Evolutionary conservation across 2,797 vertebrate genomes (phyloP), one percentile per base, ranked within the genome.

Genomic region (Pelobates cultripes): DNA sequence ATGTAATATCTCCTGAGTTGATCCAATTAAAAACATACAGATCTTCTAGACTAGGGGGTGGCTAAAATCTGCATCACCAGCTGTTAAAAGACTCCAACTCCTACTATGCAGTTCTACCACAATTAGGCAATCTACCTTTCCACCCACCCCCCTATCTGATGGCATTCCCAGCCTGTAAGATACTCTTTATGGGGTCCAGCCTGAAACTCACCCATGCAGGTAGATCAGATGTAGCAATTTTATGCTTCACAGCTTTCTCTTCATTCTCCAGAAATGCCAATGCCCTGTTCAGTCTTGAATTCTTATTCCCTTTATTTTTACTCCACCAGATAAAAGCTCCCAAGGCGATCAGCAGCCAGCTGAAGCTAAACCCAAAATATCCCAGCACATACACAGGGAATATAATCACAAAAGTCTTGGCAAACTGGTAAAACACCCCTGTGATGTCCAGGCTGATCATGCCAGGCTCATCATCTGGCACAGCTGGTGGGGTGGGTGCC

Each of bases 281-380:
- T 1, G 95, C 96, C 41, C 93, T 92, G 86, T 93, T 94, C 55
- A 96, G 89, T 85, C 92, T 89, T 83, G 93, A 92, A 86, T 91
- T 91, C 81, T 94, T 92, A 0, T 43, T 77, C 70, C 94, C 91
- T 2, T 94, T 89, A 88, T 94, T 94, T 81, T 87, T 92, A 85
- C 85, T 93, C 92, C 95, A 95, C 90, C 96, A 96, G 89, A 96
- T 95, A 51, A 99, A 89, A 84, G 91, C 81, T 43, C 94, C 93
- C 3, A 99, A 93, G 8, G 92, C 96, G 47, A 98, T 91, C 61
- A 99, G 94, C 3, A 98, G 93, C 97, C 97, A 99, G 87, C 96
- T 99, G 89, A 99, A 99, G 89, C 97, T 99, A 90, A 98, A 93
- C 85, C 96, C 97, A 75, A 98, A 92, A 90, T 98, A 99, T 61